Percentiles rank a stretch among this genome's conserved stretches.
Evolutionary conservation across 2,888 invertebrate genomes (phyloP).

Genomic region (Ernsta delagoae): DNA sequence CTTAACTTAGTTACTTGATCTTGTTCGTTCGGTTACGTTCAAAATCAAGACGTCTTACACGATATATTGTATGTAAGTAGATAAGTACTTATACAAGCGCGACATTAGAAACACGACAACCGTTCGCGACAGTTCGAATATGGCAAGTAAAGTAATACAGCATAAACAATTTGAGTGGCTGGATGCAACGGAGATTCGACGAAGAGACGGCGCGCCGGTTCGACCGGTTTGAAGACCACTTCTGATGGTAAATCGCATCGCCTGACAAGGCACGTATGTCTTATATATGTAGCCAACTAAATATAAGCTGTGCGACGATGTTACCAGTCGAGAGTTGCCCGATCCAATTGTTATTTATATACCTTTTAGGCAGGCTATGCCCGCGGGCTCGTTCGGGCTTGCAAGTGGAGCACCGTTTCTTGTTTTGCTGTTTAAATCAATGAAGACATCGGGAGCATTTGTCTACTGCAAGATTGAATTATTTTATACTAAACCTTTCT

Average conservation of each 20-base stretch:
- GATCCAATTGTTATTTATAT: conserved; percentile 37
- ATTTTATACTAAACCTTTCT: no score
- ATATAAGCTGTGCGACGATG: conserved; percentile 37
- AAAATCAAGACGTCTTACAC: no score
- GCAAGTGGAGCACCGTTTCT: conserved; percentile 10
- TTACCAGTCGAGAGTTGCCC: conserved; percentile 32
- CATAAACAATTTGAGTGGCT: conserved; percentile 69
- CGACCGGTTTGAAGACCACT: conserved; percentile 77
- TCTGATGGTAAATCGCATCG: conserved; percentile 77
- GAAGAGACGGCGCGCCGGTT: conserved; percentile 66
- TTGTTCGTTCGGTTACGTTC: no score
- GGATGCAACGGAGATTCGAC: conserved; percentile 66
- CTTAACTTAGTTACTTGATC: no score
- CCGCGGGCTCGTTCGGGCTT: background rate
- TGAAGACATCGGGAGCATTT: background rate
- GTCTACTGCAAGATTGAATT: background rate
- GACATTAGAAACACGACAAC: conserved; percentile 15
- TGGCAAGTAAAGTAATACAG: conserved; percentile 36
- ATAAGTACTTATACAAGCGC: conserved; percentile 6
- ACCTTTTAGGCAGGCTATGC: conserved; percentile 15
- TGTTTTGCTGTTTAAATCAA: background rate
- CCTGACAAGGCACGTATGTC: conserved; percentile 69
- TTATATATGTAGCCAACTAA: conserved; percentile 50
- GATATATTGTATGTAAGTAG: background rate
- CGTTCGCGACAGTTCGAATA: conserved; percentile 29